phyloP scores from a whole-genome alignment of 2,797 vertebrate species.

The Myotis planiceps region DNA sequence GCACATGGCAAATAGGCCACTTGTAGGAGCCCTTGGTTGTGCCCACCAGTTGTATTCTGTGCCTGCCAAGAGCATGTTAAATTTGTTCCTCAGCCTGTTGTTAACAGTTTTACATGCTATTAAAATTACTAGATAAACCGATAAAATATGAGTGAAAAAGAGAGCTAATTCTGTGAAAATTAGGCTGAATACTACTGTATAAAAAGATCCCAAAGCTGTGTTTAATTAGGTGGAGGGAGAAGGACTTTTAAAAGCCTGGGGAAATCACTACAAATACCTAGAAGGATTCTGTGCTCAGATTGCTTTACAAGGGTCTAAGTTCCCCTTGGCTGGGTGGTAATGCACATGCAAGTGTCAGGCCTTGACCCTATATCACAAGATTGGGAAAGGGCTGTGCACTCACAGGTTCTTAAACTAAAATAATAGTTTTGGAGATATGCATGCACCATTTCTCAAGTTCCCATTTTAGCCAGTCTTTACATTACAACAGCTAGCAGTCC shows the following conservation, averaged over 20 bases:
- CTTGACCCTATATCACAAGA: background rate
- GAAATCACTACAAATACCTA: background rate
- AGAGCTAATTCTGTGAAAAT: constrained; percentile 7
- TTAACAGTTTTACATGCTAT: background rate
- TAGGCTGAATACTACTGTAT: background rate
- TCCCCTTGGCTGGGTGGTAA: background rate
- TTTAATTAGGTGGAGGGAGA: background rate
- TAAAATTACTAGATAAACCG: background rate
- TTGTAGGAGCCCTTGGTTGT: background rate
- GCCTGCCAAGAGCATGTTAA: background rate
- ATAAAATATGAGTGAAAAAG: background rate
- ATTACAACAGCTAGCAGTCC: background rate
- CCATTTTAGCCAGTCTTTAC: background rate
- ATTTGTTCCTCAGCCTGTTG: background rate
- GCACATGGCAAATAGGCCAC: background rate
- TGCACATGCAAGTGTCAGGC: background rate
- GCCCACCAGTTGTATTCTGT: background rate
- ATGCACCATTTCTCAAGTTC: background rate
- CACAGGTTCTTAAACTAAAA: background rate
- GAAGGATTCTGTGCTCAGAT: background rate
- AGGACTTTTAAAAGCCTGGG: background rate
- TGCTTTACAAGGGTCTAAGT: background rate
- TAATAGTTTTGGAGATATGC: background rate
- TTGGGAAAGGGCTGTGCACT: background rate
- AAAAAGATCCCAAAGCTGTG: background rate